Base-by-base conservation (phyloP, 2,888 invertebrate species). In the Apodemia duryi region DNA sequence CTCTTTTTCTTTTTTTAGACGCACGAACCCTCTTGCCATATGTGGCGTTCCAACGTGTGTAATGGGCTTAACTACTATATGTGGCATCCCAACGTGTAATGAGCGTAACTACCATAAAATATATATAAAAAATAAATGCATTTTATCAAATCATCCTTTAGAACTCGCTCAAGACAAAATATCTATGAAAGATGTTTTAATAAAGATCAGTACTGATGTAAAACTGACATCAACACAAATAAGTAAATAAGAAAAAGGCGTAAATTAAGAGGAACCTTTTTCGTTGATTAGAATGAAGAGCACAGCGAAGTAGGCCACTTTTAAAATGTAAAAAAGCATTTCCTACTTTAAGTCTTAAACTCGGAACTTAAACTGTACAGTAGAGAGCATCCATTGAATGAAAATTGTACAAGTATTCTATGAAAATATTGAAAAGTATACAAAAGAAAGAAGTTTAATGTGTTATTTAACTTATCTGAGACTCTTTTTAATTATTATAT, bases 251-350 rank as follows among this genome's bases (percentile, higher is more conserved):
- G 49, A 49, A 57, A 57, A 35, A 57, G 57, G 32, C 57, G 29
- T 57, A 57, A 57, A 57, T 57, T 29, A 57, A 57, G 57, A 57
- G 57, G 57, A 57, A 57, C 57, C 57, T 57, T 57, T 57, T 57
- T 57, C 57, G 57, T 57, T 57, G 57, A 57, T 57, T 57, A 57
- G 57, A 57, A 57, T 32, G 57, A 57, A 13, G 35, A 57, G 57
- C 57, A 35, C 32, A 57, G 57, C 57, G 57, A 57, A 57, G 57
- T 57, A 57, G 57, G 57, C 57, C 57, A 57, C 32, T 57, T 57
- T 57, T 57, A 35, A 57, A 57, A 57, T 57, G 57, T 57, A 57
- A 57, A 21, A 21, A 21, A 57, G 57, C 57, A 57, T 57, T 57
- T 57, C 32, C 57, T 57, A 32, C 57, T 57, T 57, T 57, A 57